Base-by-base conservation (phyloP, 1,140 invertebrate genomes). In the Danaus melanippus region DNA sequence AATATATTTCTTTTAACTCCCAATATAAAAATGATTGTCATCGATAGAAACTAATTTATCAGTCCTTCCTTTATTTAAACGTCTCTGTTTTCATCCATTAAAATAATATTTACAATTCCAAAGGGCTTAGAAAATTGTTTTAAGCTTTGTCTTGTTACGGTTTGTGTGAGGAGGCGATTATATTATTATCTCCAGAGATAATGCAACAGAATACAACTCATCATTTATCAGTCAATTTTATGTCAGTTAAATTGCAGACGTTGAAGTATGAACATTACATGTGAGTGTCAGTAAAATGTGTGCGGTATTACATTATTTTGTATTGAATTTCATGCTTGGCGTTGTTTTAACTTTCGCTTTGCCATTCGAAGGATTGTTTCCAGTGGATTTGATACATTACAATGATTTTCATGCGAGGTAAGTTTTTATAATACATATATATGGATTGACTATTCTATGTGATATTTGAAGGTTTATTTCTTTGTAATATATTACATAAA, bases 321-420 rank as follows among this genome's bases (percentile, higher is more conserved):
- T 69, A 41, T 62, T 61, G 48, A 54, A 55, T 55, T 42, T 62
- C 17, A 53, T 52, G 8, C 39, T 62, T 46, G 46, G 63, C 12
- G 60, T 64, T 52, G 69, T 66, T 12, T 52, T 58, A n/a, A 57
- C 66, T 21, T 73, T 82, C 53, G 72, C 76, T 40, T 46, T 84
- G 12, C 77, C 79, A 8, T 82, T 80, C 48, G 81, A 83, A 60
- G 81, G 78, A 58, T 54, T 82, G 12, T 82, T 78, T 52, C 54
- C 66, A 44, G 61, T 84, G 51, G 75, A 84, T 63, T 79, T 84
- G 11, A 76, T 84, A 42, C 81, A 84, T 60, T 84, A 80, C 46
- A 84, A 84, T 57, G 80, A 84, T 66, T 84, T 84, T 56, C 81
- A 84, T 57, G 81, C 81, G 11, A 76, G 81, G 81, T 83, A 69